phyloP scores from a whole-genome alignment of 1,140 invertebrate genomes.

The Hylyphantes graminicola region DNA sequence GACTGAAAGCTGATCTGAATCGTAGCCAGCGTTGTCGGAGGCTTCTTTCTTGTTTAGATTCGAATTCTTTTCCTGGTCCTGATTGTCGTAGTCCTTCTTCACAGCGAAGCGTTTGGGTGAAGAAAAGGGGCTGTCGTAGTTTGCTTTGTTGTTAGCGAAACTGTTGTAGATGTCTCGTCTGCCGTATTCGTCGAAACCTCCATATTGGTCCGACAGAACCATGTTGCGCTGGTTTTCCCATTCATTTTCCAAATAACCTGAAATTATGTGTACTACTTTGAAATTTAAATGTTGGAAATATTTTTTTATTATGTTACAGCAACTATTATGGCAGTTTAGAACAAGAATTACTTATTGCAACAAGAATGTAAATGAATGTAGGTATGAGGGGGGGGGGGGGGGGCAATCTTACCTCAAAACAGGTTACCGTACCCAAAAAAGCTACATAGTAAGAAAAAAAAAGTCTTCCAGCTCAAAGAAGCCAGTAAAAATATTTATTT shows the following conservation, averaged over 20 bases:
- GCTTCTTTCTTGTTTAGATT: too few species aligned
- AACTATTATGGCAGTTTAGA: background rate
- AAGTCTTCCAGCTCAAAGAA: background rate
- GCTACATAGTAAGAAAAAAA: background rate
- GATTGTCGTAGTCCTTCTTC: too few species aligned
- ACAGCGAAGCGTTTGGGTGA: conserved; percentile 18
- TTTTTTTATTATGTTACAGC: background rate
- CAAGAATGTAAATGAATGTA: background rate
- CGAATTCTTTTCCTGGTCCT: too few species aligned
- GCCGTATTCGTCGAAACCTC: conserved; percentile 38
- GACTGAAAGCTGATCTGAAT: too few species aligned
- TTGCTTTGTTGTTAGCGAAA: conserved; percentile 11
- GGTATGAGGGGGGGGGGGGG: too few species aligned
- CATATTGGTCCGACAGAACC: background rate
- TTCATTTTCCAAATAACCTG: conserved; percentile 38
- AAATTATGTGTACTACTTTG: background rate
- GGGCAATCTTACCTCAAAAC: background rate
- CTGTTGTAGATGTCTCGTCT: conserved; percentile 45
- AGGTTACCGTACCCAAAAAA: background rate
- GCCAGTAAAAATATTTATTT: too few species aligned
- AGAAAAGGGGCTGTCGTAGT: background rate
- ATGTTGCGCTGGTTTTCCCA: conserved; percentile 22
- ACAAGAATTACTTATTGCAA: background rate
- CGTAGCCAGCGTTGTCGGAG: too few species aligned
- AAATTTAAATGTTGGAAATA: background rate